These are phyloP conservation scores for Sycobia sp. DNA, from an alignment of 1,140 invertebrate species.

Conservation along the genomic window DNA sequence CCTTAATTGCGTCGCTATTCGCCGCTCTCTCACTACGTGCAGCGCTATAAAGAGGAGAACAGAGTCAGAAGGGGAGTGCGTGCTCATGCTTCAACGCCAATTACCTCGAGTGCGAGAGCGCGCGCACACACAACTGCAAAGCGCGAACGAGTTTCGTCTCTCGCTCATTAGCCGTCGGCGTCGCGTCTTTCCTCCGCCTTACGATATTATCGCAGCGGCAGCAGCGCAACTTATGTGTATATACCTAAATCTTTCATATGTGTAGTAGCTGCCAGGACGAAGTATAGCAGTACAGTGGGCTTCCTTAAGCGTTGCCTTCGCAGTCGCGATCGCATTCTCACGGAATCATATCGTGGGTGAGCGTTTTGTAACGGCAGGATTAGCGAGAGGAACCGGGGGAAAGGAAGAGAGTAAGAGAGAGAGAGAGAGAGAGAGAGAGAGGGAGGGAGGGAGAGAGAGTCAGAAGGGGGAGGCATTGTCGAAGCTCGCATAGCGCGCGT, in stretches of 20 bases:
- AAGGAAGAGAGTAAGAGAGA: too few relatives aligned
- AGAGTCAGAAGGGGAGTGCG: conserved; percentile 28
- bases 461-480: conserved; percentile 38
- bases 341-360: conserved; percentile 35
- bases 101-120: conserved; percentile 42
- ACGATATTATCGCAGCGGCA: conserved; percentile 43
- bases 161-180: not conserved
- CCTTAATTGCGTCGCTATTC: conserved; percentile 41
- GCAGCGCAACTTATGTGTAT: conserved; percentile 7
- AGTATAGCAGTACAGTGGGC: not conserved
- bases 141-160: conserved; percentile 38
- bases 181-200: conserved; percentile 7
- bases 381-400: too few relatives aligned
- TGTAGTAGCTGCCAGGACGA: not conserved
- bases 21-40: conserved; percentile 29
- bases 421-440: too few relatives aligned
- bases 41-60: conserved; percentile 32
- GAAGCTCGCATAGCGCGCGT: not conserved
- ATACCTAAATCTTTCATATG: not conserved
- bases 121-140: too few relatives aligned
- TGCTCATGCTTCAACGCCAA: conserved; percentile 48
- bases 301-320: conserved; percentile 4
- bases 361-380: conserved; percentile 44
- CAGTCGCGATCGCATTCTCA: conserved; percentile 42
- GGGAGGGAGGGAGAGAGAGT: not conserved